Conservation (phyloP, 2,113 vertebrate species). For the Trogon melanurus region DNA sequence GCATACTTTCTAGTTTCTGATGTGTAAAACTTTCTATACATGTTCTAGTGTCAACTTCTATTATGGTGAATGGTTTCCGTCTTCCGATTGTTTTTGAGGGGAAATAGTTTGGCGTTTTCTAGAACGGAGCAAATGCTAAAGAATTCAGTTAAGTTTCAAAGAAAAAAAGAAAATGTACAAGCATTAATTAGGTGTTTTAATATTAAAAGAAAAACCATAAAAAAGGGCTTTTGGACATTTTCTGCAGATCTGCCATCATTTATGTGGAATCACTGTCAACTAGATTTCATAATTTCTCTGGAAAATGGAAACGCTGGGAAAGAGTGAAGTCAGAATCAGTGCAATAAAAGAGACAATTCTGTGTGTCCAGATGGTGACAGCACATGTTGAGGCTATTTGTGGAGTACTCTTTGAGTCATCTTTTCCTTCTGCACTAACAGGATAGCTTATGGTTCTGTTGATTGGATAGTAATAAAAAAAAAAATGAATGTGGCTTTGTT, state of each 20-base stretch:
- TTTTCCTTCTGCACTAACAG: not conserved
- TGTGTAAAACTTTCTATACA: not conserved
- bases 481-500: not conserved
- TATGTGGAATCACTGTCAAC: not conserved
- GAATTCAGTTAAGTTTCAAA: not conserved
- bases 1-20: not conserved
- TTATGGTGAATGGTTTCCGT: not conserved
- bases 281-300: not conserved
- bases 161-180: not conserved
- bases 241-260: not conserved
- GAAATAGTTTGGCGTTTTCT: not conserved
- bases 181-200: not conserved
- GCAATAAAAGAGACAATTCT: not conserved
- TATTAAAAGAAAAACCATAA: not conserved
- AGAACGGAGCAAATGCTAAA: not conserved
- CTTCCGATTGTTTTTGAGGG: not conserved
- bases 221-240: not conserved
- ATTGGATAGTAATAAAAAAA: too few relatives aligned
- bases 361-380: not conserved
- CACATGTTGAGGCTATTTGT: rapidly evolving
- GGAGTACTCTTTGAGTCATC: not conserved
- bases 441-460: not conserved
- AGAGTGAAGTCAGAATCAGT: not conserved
- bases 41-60: not conserved
- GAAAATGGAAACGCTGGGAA: not conserved